Evolutionary conservation across 2,113 vertebrate species (phyloP).

Genomic region (Alosa alosa): DNA sequence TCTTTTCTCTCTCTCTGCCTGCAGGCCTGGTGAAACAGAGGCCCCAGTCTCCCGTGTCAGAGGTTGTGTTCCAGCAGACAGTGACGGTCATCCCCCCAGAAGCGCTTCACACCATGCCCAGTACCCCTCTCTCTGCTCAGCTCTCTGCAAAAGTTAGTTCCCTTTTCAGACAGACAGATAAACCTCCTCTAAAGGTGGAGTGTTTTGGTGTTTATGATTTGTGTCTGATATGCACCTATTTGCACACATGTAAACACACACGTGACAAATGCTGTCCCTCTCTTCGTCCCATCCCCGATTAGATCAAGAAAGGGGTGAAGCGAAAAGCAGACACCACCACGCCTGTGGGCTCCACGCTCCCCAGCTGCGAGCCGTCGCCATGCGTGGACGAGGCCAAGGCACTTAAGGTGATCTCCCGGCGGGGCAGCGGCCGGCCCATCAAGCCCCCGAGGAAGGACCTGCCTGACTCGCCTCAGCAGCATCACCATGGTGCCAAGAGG

Average conservation of each 20-base stretch:
- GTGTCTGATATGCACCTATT: background rate
- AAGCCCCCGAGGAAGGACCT: conserved; percentile 70
- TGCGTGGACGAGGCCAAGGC: conserved; percentile 53
- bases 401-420: conserved; percentile 51
- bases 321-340: conserved; percentile 81
- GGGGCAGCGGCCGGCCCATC: conserved; percentile 63
- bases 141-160: conserved; percentile 69
- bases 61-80: conserved; percentile 70
- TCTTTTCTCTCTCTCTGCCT: background rate
- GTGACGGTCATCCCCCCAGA: conserved; percentile 61
- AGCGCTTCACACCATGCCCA: conserved; percentile 46
- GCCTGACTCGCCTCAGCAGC: conserved; percentile 65
- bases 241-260: background rate
- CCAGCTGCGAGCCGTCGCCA: conserved; percentile 54
- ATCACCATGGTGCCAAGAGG: conserved; percentile 57
- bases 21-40: conserved; percentile 61
- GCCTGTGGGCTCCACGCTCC: conserved; percentile 57
- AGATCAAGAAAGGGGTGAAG: conserved; percentile 82
- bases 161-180: background rate
- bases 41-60: conserved; percentile 56
- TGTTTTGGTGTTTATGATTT: background rate
- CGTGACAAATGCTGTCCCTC: background rate
- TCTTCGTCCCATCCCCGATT: background rate
- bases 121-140: conserved; percentile 57
- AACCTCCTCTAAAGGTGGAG: background rate